Conservation (phyloP, 2,888 invertebrate genomes). For the Lochmaea crataegi region DNA sequence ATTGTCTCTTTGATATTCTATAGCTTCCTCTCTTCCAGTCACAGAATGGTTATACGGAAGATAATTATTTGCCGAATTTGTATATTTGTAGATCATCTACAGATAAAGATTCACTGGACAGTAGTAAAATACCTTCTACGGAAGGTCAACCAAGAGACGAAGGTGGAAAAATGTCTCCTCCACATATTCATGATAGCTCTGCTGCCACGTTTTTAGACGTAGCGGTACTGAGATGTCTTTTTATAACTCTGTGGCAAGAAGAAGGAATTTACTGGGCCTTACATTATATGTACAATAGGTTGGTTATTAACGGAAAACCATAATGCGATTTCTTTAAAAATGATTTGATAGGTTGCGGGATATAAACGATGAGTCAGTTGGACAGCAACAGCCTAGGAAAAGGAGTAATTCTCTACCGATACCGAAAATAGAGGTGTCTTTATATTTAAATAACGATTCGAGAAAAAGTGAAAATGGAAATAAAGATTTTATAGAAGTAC, state of each 20-base stretch:
- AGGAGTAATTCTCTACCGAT: constrained; percentile 94
- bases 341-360: constrained; percentile 77
- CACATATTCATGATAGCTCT: constrained; percentile 69
- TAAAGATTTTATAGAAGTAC: constrained; percentile 83
- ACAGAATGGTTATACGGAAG: no score
- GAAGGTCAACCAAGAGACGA: constrained; percentile 47
- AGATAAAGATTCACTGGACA: constrained; percentile 83
- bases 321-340: constrained; percentile 3
- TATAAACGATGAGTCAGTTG: constrained; percentile 85
- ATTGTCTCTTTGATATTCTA: no score
- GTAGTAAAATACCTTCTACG: constrained; percentile 62
- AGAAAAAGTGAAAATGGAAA: constrained; percentile 71
- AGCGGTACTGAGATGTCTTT: constrained; percentile 93
- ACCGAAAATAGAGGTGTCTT: constrained; percentile 90
- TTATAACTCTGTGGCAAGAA: constrained; percentile 97
- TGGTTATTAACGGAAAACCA: constrained; percentile 29
- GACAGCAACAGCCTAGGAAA: constrained; percentile 83
- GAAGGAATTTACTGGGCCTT: constrained; percentile 98
- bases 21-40: no score
- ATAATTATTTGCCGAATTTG: no score
- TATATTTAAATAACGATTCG: constrained; percentile 82
- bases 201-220: constrained; percentile 97
- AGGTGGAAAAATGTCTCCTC: constrained; percentile 21
- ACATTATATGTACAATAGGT: constrained; percentile 91
- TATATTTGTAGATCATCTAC: constrained; percentile 70